Evolutionary conservation across 2,888 invertebrate species (phyloP), one percentile per base, ranked within the genome.

Genomic region (Sesia bembeciformis): DNA sequence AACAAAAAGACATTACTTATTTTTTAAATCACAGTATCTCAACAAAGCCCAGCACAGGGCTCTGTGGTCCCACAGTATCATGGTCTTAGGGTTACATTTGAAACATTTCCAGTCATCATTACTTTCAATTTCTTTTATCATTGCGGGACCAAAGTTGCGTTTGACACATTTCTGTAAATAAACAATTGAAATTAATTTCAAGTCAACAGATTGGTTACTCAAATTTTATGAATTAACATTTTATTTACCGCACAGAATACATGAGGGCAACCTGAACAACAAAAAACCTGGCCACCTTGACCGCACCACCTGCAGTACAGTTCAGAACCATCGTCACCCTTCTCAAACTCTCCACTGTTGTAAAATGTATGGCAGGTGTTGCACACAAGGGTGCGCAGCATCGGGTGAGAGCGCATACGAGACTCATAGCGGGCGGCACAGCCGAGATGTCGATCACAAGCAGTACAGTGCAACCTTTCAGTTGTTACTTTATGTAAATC

Each of bases 241-340:
- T 49, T 5, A 72, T 65, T 81, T 81, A 92, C 92, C 76, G 92
- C 93, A 77, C 94, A 94, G 74, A 94, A 94, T 0, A 94, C 94
- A 81, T 91, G 93, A 52, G 93, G 92, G 60, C 95, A 95, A 59
- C 91, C 91, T 3, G 95, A 93, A 69, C 95, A 95, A 70, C 95
- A 95, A 68, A 94, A 93, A 1, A 95, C 94, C 78, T 93, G 93
- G 4, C 94, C 94, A 4, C 92, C 95, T 75, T 95, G 95, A 0
- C 95, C 95, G 70, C 95, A 95, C 95, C 95, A 95, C 52, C 95
- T 91, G 65, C 95, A 95, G 69, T 95, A 95, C 58, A 95, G 81
- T 73, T 95, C 95, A 8, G 95, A 95, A 39, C 94, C 94, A 82
- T 95, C 95, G 74, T 95, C 95, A 53, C 95, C 95, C 80, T 94